These are phyloP conservation scores for Pseudorasbora parva DNA, from an alignment of 2,113 vertebrate species.

Conservation along the genomic window DNA sequence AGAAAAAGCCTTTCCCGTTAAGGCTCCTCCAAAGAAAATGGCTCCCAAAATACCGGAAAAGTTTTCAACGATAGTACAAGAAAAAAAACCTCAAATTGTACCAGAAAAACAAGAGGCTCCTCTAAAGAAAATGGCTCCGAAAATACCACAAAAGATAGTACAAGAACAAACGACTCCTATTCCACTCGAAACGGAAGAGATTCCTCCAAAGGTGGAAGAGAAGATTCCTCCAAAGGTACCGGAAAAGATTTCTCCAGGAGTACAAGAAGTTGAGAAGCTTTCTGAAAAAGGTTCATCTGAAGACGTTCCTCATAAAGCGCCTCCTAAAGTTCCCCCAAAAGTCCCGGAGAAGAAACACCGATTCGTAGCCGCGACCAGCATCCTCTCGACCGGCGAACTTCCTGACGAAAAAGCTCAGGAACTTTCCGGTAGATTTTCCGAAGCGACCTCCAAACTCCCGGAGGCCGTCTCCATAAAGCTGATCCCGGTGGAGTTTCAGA, in stretches of 20 bases:
- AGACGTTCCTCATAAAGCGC: conserved; percentile 23
- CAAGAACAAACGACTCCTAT: neutral
- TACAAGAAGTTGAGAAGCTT: neutral
- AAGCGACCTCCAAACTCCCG: conserved; percentile 74
- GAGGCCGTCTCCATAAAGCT: conserved; percentile 67
- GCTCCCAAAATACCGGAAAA: neutral
- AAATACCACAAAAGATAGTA: neutral
- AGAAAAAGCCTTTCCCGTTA: neutral
- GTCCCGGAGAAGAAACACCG: conserved; percentile 83
- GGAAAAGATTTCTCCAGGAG: neutral
- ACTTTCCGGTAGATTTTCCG: conserved; percentile 82
- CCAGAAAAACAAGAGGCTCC: neutral
- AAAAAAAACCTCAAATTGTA: neutral
- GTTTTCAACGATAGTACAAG: neutral
- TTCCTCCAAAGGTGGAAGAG: neutral
- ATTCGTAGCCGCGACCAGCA: conserved; percentile 74
- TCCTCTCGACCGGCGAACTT: conserved; percentile 64
- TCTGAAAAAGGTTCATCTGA: neutral
- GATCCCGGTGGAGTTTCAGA: conserved; percentile 70
- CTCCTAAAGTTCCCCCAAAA: conserved; percentile 81
- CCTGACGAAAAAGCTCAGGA: conserved; percentile 71
- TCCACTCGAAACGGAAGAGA: neutral
- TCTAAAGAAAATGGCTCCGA: neutral
- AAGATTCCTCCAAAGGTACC: neutral
- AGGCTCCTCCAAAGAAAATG: neutral